Conservation (phyloP, 1,140 invertebrate species). For the Pygmarrhopalites habei region DNA sequence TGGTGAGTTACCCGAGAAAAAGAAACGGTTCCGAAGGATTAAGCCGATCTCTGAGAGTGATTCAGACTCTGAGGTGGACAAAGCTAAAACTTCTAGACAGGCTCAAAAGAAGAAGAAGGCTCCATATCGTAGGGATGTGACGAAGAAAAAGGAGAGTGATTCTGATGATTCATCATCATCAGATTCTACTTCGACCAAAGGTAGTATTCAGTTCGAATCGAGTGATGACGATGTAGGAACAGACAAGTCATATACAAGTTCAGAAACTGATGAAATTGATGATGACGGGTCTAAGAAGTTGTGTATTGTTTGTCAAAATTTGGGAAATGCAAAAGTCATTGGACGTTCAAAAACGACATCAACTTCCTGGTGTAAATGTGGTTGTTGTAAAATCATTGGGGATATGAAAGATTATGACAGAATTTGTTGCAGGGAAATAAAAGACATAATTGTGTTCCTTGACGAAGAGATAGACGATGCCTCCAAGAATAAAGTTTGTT, state of each 20-base stretch:
- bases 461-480: conserved; percentile 14
- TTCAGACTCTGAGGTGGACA: no score
- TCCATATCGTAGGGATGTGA: not conserved
- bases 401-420: conserved; percentile 20
- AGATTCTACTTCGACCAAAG: conserved; percentile 1
- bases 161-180: not conserved
- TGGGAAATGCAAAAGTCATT: not conserved
- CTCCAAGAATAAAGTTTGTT: not conserved
- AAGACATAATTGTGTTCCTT: conserved; percentile 15
- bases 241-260: not conserved
- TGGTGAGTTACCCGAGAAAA: not conserved
- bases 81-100: not conserved
- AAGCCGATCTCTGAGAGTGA: not conserved
- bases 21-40: not conserved
- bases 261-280: conserved; percentile 8
- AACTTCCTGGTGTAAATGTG: conserved; percentile 22
- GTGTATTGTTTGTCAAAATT: conserved; percentile 15
- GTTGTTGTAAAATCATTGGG: conserved; percentile 7
- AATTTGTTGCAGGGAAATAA: conserved; percentile 22
- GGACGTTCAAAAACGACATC: not conserved
- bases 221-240: not conserved
- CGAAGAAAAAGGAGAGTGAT: conserved; percentile 1
- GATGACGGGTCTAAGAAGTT: not conserved
- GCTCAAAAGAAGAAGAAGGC: not conserved
- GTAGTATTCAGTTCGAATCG: conserved; percentile 14